Percentiles rank a stretch among this genome's conserved stretches.
Conservation (phyloP, 2,797 vertebrate species). For the Cuculus canorus region DNA sequence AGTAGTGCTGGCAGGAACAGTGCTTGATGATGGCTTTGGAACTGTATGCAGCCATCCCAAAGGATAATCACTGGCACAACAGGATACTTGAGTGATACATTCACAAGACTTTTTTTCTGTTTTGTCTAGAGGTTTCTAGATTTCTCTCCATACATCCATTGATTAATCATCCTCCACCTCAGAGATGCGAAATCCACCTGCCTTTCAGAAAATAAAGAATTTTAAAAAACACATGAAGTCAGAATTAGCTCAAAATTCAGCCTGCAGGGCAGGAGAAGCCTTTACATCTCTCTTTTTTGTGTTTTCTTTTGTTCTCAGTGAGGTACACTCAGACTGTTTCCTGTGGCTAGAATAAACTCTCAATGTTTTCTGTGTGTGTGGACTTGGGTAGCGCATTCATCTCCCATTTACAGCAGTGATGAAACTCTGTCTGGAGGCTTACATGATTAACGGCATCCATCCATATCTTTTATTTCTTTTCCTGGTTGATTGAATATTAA, state of each 20-base stretch:
- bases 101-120: background rate
- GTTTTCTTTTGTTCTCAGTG: background rate
- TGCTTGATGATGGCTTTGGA: constrained; percentile 62
- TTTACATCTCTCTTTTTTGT: background rate
- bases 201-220: background rate
- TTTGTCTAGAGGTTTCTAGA: background rate
- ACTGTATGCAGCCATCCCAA: constrained; percentile 4
- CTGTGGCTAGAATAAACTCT: background rate
- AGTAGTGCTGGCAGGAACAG: background rate
- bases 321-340: background rate
- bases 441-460: constrained; percentile 40
- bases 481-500: constrained; percentile 47
- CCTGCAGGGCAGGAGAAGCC: background rate
- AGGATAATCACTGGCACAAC: background rate
- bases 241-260: constrained; percentile 16
- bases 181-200: background rate
- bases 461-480: constrained; percentile 41
- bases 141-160: background rate
- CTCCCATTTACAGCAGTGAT: constrained; percentile 36
- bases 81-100: background rate
- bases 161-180: background rate
- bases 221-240: background rate
- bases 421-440: constrained; percentile 37
- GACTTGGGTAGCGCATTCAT: background rate
- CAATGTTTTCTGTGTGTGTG: constrained; percentile 10